Evolutionary conservation across 2,113 vertebrate genomes (phyloP).

Genomic region (Mohoua ochrocephala): DNA sequence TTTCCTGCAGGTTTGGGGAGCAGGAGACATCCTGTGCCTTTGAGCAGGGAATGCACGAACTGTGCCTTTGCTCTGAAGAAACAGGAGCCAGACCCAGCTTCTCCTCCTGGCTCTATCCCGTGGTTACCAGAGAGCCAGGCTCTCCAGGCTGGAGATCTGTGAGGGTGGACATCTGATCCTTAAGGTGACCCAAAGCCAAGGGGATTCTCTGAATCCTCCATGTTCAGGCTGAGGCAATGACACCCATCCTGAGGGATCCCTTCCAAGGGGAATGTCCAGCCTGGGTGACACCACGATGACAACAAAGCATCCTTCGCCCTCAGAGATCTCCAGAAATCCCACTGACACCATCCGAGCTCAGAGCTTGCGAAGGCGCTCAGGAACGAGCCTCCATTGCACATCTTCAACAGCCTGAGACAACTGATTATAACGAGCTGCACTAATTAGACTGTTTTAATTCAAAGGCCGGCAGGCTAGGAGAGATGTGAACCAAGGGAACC

Average conservation of each 20-base stretch:
- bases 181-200: not conserved
- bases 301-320: not conserved
- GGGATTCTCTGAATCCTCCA: not conserved
- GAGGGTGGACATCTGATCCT: not conserved
- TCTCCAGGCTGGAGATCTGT: not conserved
- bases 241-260: not conserved
- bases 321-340: not conserved
- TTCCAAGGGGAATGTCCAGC: not conserved
- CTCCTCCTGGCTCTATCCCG: not conserved
- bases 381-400: not conserved
- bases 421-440: not conserved
- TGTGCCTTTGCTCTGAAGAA: not conserved
- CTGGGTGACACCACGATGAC: not conserved
- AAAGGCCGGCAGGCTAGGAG: slow-evolving; percentile 36
- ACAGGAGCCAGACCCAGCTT: not conserved
- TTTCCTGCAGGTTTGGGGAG: not conserved
- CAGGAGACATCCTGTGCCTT: not conserved
- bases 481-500: slow-evolving; percentile 13
- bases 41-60: not conserved
- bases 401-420: not conserved
- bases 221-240: not conserved
- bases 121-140: not conserved
- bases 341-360: not conserved
- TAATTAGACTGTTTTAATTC: slow-evolving; percentile 41
- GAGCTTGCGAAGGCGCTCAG: not conserved